Evolutionary conservation across 2,113 vertebrate genomes (phyloP).

Genomic region (Struthidea cinerea): DNA sequence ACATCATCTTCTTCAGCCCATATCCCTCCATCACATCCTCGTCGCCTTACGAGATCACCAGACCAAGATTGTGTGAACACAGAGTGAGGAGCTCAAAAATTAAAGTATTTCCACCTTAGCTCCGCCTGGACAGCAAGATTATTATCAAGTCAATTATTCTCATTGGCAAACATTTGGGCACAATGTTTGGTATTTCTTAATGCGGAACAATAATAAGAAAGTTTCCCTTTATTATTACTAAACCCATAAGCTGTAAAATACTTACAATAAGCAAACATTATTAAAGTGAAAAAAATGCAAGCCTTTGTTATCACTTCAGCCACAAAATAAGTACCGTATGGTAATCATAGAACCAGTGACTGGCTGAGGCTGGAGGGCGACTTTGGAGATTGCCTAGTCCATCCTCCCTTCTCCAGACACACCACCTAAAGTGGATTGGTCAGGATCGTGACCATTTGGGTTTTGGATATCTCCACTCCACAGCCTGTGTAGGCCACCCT

Average conservation of each 20-base stretch:
- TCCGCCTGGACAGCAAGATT: background rate
- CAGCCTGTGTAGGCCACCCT: background rate
- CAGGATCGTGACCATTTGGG: background rate
- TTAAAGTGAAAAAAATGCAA: background rate
- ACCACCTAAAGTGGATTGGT: background rate
- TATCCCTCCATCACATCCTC: background rate
- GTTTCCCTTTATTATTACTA: background rate
- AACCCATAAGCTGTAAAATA: background rate
- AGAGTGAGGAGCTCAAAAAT: background rate
- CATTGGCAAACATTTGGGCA: background rate
- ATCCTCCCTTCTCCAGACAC: background rate
- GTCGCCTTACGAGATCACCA: background rate
- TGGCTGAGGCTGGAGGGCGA: background rate
- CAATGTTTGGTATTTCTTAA: background rate
- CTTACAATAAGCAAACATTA: background rate
- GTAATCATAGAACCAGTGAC: background rate
- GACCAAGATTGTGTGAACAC: background rate
- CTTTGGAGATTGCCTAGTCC: background rate
- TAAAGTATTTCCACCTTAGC: background rate
- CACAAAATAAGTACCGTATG: background rate
- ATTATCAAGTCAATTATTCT: background rate
- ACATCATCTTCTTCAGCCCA: background rate
- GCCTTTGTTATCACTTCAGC: background rate
- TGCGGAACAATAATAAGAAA: background rate
- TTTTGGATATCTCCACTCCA: background rate